Evolutionary conservation across 2,888 invertebrate genomes (phyloP).

Genomic region (Camptogramma bilineatum): DNA sequence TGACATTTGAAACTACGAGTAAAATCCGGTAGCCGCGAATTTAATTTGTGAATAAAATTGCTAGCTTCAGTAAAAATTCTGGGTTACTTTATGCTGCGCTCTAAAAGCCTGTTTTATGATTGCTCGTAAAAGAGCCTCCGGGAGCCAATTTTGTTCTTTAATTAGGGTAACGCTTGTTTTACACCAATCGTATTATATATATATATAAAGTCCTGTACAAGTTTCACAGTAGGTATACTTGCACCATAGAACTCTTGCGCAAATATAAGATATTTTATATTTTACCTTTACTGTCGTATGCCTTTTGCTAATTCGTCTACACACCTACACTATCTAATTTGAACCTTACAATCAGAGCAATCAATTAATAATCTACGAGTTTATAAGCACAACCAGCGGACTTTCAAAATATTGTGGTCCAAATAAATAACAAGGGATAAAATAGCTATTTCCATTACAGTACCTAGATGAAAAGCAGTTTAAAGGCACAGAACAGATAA

Average conservation of each 20-base stretch:
- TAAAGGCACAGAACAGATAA: too few relatives aligned
- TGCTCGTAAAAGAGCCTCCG: slow-evolving; percentile 74
- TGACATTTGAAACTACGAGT: slow-evolving; percentile 49
- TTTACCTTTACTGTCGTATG: too few relatives aligned
- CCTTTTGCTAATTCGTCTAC: too few relatives aligned
- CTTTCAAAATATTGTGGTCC: too few relatives aligned
- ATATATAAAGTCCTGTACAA: slow-evolving; percentile 35
- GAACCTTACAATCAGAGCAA: too few relatives aligned
- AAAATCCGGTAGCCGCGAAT: slow-evolving; percentile 62
- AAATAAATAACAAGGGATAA: too few relatives aligned
- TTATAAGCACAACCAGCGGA: too few relatives aligned
- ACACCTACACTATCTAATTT: too few relatives aligned
- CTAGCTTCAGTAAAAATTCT: slow-evolving; percentile 66
- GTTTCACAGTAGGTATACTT: slow-evolving; percentile 24
- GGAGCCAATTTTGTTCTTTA: slow-evolving; percentile 77
- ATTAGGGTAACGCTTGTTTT: slow-evolving; percentile 73
- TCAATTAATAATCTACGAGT: too few relatives aligned
- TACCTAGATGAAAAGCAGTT: too few relatives aligned
- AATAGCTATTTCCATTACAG: too few relatives aligned
- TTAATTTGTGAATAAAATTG: slow-evolving; percentile 68
- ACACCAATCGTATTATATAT: slow-evolving; percentile 52
- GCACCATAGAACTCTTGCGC: slow-evolving; percentile 5
- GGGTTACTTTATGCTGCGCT: slow-evolving; percentile 69
- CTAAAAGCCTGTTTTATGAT: slow-evolving; percentile 78
- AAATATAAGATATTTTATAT: too few relatives aligned